A percentile compares a stretch with the other conserved stretches of the same genome.
These are phyloP conservation scores for Smittia sp. DNA, from an alignment of 2,888 invertebrate species.

Conservation along the genomic window DNA sequence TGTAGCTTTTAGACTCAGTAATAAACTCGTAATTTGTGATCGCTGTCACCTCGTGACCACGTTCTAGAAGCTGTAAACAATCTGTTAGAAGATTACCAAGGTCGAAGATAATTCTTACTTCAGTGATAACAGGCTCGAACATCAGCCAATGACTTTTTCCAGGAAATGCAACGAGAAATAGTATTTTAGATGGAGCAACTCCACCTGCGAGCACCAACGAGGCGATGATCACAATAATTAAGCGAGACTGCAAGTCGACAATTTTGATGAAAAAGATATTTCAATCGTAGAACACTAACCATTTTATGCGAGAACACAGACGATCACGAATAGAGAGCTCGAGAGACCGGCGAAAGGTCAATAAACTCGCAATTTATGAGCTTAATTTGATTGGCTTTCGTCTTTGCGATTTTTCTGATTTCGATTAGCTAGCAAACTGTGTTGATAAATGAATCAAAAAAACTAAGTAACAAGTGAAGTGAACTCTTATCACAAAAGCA, in stretches of 20 bases:
- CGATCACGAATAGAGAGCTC: not conserved
- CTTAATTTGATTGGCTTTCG: no score
- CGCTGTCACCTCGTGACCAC: conserved; percentile 53
- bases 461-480: no score
- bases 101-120: conserved; percentile 44
- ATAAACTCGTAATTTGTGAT: conserved; percentile 49
- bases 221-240: not conserved
- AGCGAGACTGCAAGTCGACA: not conserved
- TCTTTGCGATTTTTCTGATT: no score
- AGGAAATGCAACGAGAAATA: conserved; percentile 53
- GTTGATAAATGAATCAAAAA: no score
- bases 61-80: conserved; percentile 47
- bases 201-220: not conserved
- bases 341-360: not conserved
- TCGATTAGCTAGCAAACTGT: no score
- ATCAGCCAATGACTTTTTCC: conserved; percentile 54
- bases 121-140: conserved; percentile 51
- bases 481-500: no score
- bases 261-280: no score
- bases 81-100: no score
- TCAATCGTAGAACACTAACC: not conserved
- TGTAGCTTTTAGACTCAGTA: conserved; percentile 53
- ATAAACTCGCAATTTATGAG: no score
- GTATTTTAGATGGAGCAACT: conserved; percentile 45
- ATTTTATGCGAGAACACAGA: not conserved